A percentile compares a stretch with the other conserved stretches of the same genome.
Evolutionary conservation across 2,113 vertebrate genomes (phyloP).

Genomic region (Parotia lawesii): DNA sequence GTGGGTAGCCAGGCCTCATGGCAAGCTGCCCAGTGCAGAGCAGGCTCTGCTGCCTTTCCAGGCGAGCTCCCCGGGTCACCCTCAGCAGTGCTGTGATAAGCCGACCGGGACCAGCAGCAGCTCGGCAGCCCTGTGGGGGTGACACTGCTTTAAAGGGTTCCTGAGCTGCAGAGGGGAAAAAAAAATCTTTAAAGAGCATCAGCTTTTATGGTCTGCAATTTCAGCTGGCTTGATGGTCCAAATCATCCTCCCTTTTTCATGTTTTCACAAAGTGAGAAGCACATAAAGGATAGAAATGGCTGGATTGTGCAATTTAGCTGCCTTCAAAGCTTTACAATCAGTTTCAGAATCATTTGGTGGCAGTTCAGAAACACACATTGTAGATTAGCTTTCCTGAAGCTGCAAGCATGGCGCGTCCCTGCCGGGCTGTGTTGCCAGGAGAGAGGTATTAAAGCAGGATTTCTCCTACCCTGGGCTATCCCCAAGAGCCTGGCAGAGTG

Average conservation of each 20-base stretch:
- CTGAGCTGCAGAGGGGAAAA: neutral
- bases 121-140: conserved; percentile 35
- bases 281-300: conserved; percentile 61
- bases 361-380: conserved; percentile 57
- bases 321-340: conserved; percentile 65
- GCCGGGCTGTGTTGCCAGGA: neutral
- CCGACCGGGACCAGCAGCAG: neutral
- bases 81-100: neutral
- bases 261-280: conserved; percentile 57
- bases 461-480: conserved; percentile 23
- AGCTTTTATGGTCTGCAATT: conserved; percentile 60
- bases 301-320: conserved; percentile 54
- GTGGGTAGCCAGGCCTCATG: neutral
- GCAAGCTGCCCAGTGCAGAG: neutral
- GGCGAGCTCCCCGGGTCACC: neutral
- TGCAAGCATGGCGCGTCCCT: neutral
- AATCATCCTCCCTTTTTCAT: conserved; percentile 66
- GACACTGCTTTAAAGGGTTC: conserved; percentile 52
- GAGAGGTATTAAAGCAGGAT: conserved; percentile 10
- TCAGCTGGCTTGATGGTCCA: conserved; percentile 50
- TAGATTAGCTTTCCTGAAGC: conserved; percentile 36
- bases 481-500: neutral
- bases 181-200: conserved; percentile 53
- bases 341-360: conserved; percentile 58
- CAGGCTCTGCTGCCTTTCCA: neutral